These are phyloP conservation scores for Dendrocincla fuliginosa DNA, from an alignment of 2,797 vertebrate genomes.

Conservation along the genomic window DNA sequence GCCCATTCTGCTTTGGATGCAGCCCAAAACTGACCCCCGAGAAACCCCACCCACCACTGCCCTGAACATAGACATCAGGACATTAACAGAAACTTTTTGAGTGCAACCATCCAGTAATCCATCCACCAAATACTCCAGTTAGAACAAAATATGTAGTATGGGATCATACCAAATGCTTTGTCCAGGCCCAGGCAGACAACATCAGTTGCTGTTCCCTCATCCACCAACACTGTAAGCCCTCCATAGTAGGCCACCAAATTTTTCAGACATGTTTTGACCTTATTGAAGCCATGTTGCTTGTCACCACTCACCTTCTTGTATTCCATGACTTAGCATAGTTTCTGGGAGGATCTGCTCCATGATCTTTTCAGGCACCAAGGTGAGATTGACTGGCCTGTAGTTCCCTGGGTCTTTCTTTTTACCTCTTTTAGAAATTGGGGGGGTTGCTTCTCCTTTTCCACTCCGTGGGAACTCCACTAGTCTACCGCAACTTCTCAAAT, in stretches of 20 bases:
- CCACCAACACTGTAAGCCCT: not conserved
- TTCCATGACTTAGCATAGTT: not conserved
- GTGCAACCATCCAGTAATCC: not conserved
- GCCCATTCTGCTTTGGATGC: too few species aligned
- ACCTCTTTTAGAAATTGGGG: fast-evolving
- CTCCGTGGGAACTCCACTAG: too few species aligned
- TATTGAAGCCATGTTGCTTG: not conserved
- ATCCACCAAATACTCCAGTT: not conserved
- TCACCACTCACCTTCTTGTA: not conserved
- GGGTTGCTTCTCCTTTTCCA: not conserved
- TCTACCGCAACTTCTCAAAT: fast-evolving
- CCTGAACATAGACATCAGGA: too few species aligned
- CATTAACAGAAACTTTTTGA: too few species aligned
- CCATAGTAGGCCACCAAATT: not conserved
- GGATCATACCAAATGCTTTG: not conserved
- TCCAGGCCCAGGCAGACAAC: not conserved
- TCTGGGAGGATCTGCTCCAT: not conserved
- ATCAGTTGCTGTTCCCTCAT: not conserved
- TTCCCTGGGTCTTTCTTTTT: not conserved
- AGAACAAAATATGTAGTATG: not conserved
- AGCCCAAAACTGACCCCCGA: too few species aligned
- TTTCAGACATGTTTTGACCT: not conserved
- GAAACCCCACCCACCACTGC: too few species aligned
- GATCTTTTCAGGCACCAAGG: not conserved
- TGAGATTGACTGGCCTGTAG: not conserved